A percentile compares a stretch with the other conserved stretches of the same genome.
phyloP scores from a whole-genome alignment of 64 coral and sea anemone genomes.

The Dendrophyllia cribrosa region DNA sequence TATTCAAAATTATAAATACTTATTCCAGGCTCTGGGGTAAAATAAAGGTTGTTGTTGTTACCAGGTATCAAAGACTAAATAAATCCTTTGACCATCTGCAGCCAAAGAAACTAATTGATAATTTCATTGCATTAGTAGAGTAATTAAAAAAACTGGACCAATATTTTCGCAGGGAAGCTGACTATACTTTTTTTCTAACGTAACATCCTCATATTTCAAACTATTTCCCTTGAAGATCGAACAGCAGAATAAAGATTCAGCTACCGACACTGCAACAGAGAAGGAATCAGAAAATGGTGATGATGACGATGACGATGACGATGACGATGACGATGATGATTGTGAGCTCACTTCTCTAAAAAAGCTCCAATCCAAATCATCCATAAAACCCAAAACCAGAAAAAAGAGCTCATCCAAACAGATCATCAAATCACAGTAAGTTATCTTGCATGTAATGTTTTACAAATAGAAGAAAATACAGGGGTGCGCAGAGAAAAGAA shows the following conservation, averaged over 20 bases:
- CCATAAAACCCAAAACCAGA: neutral
- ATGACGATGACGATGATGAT: neutral
- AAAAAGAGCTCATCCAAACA: neutral
- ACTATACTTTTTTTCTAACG: too few relatives aligned
- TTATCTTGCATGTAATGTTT: neutral
- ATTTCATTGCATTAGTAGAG: too few relatives aligned
- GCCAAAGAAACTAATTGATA: too few relatives aligned
- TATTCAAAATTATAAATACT: too few relatives aligned
- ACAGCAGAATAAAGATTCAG: conserved; percentile 13
- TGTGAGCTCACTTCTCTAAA: neutral
- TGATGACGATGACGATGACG: neutral
- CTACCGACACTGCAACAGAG: neutral
- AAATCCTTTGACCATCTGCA: too few relatives aligned
- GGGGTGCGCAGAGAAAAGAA: too few relatives aligned
- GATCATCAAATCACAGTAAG: conserved; percentile 7
- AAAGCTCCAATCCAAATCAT: neutral
- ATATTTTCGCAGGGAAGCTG: too few relatives aligned
- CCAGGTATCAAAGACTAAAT: too few relatives aligned
- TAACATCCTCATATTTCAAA: neutral
- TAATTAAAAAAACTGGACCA: too few relatives aligned
- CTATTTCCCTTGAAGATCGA: neutral
- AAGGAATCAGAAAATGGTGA: neutral
- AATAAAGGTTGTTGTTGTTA: too few relatives aligned
- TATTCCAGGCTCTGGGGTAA: too few relatives aligned
- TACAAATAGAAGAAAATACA: neutral